Percentiles rank a stretch among this genome's conserved stretches.
These are phyloP conservation scores for Drosophila repleta DNA, from an alignment of 1,140 invertebrate genomes.

Conservation along the genomic window DNA sequence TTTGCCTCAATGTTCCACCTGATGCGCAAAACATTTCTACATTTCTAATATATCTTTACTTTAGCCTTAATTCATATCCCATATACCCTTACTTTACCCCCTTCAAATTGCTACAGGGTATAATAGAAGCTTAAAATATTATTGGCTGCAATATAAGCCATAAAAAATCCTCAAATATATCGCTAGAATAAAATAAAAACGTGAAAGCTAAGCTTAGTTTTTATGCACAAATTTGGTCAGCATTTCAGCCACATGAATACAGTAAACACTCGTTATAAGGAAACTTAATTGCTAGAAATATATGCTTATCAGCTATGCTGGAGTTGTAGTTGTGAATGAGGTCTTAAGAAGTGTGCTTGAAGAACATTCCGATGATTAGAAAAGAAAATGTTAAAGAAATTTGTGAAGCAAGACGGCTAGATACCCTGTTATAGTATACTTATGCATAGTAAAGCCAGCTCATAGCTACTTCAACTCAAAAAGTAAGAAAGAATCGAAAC, in stretches of 20 bases:
- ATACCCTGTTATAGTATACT: too few species aligned
- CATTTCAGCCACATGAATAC: constrained; percentile 17
- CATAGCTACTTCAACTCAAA: not conserved
- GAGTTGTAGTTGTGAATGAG: not conserved
- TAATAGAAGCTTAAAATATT: constrained; percentile 3
- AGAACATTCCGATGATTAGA: too few species aligned
- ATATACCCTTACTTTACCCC: not conserved
- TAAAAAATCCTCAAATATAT: constrained; percentile 33
- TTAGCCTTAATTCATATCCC: too few species aligned
- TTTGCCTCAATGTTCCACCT: too few species aligned
- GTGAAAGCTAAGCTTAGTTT: constrained; percentile 59
- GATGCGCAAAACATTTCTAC: too few species aligned
- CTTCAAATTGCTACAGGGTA: not conserved
- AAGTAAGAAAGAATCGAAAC: constrained; percentile 3
- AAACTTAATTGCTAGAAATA: not conserved
- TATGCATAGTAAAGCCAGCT: too few species aligned
- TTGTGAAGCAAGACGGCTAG: too few species aligned
- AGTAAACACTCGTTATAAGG: not conserved
- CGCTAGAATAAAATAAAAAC: constrained; percentile 37
- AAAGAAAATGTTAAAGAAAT: too few species aligned
- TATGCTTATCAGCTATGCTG: not conserved
- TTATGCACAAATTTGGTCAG: constrained; percentile 22
- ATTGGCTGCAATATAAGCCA: constrained; percentile 4
- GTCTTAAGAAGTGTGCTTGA: too few species aligned
- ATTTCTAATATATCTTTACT: not conserved